Evolutionary conservation across 1,140 invertebrate genomes (phyloP).

Genomic region (Drosophila sproati): DNA sequence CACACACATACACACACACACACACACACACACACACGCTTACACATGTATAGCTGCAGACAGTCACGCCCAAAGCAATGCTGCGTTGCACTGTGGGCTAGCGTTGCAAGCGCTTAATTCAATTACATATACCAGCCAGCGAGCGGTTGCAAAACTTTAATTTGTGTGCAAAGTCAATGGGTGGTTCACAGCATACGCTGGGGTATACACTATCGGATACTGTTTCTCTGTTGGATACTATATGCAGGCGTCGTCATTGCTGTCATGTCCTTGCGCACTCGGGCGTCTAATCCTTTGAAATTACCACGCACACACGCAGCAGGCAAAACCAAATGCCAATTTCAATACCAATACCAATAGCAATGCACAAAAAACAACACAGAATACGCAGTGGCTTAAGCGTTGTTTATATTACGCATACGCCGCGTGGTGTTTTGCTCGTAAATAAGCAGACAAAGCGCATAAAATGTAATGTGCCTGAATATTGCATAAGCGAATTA

Average conservation of each 20-base stretch:
- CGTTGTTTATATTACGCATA: slow-evolving; percentile 70
- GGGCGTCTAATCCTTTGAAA: slow-evolving; percentile 78
- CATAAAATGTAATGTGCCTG: slow-evolving; percentile 71
- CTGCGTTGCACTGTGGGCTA: slow-evolving; percentile 40
- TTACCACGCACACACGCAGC: slow-evolving; percentile 48
- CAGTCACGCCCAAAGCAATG: slow-evolving; percentile 33
- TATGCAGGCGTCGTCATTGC: slow-evolving; percentile 46
- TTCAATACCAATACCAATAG: slow-evolving; percentile 33
- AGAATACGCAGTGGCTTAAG: slow-evolving; percentile 29
- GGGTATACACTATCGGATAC: not conserved
- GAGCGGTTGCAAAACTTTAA: slow-evolving; percentile 66
- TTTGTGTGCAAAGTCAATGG: slow-evolving; percentile 78
- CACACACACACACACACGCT: not conserved
- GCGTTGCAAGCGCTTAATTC: slow-evolving; percentile 65
- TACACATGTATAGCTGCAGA: not conserved
- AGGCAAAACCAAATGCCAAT: slow-evolving; percentile 2
- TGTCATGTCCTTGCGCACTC: slow-evolving; percentile 75
- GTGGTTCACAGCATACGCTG: not conserved
- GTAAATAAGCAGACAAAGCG: slow-evolving; percentile 70
- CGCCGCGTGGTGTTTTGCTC: slow-evolving; percentile 55
- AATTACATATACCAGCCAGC: slow-evolving; percentile 70
- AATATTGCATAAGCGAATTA: slow-evolving; percentile 79
- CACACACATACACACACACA: slow-evolving; percentile 16
- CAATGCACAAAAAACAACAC: slow-evolving; percentile 14
- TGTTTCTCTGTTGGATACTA: not conserved